Percentiles rank a stretch among this genome's conserved stretches.
phyloP scores from a whole-genome alignment of 1,140 invertebrate genomes.

The Pseudomyrmex cubaensis region DNA sequence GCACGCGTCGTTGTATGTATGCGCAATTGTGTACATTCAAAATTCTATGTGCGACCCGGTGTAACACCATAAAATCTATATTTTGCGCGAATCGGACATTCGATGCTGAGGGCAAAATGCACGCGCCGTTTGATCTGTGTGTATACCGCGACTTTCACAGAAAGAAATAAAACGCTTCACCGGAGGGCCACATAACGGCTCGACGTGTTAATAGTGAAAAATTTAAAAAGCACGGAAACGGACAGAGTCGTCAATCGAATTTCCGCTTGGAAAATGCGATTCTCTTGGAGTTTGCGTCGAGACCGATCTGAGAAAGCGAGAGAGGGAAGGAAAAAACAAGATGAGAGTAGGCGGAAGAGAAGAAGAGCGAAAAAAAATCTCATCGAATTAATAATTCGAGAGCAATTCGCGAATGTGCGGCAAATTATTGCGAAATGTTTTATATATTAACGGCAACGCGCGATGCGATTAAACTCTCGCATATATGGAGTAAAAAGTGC shows the following conservation, averaged over 20 bases:
- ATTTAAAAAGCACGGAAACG: constrained; percentile 16
- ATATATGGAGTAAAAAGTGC: neutral
- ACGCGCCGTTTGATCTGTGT: neutral
- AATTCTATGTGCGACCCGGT: neutral
- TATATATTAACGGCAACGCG: neutral
- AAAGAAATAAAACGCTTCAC: neutral
- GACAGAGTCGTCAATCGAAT: constrained; percentile 3
- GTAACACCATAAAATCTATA: constrained; percentile 13
- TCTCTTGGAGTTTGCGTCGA: neutral
- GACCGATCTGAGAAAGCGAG: neutral
- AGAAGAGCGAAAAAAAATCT: neutral
- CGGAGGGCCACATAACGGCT: neutral
- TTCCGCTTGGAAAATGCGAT: neutral
- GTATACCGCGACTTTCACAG: neutral
- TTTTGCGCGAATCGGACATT: neutral
- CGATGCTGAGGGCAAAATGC: constrained; percentile 8
- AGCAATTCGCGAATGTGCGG: neutral
- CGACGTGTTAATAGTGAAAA: constrained; percentile 27
- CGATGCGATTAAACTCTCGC: neutral
- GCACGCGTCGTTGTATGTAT: neutral
- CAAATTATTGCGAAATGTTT: neutral
- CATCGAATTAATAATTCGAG: constrained; percentile 5
- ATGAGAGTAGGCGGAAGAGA: too few species aligned
- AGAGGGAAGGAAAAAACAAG: too few species aligned
- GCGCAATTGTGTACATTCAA: constrained; percentile 9